phyloP scores from a whole-genome alignment of 2,797 vertebrate genomes.

The Arnoldichthys spilopterus region DNA sequence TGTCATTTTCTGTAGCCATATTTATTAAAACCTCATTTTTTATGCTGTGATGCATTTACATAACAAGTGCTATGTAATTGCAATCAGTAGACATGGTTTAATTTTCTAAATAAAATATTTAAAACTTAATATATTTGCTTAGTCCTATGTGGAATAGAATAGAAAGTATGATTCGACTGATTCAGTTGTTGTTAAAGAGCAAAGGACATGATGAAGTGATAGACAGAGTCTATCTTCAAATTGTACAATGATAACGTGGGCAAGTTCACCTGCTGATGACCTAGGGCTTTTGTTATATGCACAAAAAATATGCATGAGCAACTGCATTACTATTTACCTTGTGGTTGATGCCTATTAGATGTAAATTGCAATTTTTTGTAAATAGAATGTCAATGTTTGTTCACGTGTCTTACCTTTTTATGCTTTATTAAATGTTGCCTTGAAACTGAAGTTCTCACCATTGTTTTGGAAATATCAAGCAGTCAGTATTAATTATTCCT shows the following conservation, averaged over 20 bases:
- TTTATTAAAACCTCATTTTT: slow-evolving; percentile 66
- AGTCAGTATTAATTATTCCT: not conserved
- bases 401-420: slow-evolving; percentile 61
- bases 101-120: slow-evolving; percentile 70
- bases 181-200: slow-evolving; percentile 50
- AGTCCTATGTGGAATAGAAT: slow-evolving; percentile 57
- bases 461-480: not conserved
- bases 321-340: slow-evolving; percentile 76
- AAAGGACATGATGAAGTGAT: slow-evolving; percentile 23
- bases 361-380: slow-evolving; percentile 74
- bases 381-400: slow-evolving; percentile 59
- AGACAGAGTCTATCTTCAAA: slow-evolving; percentile 46
- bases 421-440: slow-evolving; percentile 74
- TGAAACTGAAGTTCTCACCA: slow-evolving; percentile 44
- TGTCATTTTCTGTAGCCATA: slow-evolving; percentile 64
- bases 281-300: slow-evolving; percentile 75
- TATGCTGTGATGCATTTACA: slow-evolving; percentile 54
- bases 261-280: slow-evolving; percentile 55
- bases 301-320: slow-evolving; percentile 86
- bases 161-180: slow-evolving; percentile 50
- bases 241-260: slow-evolving; percentile 40
- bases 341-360: slow-evolving; percentile 79
- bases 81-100: slow-evolving; percentile 53
- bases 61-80: slow-evolving; percentile 61
- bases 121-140: slow-evolving; percentile 77